Conservation (phyloP, 2,113 vertebrate genomes). For the Crypturellus undulatus region DNA sequence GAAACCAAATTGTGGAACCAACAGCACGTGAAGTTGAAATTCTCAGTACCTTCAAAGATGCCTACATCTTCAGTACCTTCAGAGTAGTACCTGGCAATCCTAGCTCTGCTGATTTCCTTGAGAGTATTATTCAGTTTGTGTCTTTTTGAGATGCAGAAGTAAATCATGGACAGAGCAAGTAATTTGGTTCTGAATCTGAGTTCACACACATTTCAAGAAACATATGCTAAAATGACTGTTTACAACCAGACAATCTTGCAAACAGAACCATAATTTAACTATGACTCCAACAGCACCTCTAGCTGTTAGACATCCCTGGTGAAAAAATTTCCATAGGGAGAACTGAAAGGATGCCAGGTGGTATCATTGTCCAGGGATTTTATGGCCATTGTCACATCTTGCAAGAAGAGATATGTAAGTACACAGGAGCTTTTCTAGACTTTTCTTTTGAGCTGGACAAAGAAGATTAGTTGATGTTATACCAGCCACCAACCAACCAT, state of each 20-base stretch:
- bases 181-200: neutral
- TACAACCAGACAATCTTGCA: neutral
- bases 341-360: fast-evolving
- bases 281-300: neutral
- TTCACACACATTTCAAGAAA: neutral
- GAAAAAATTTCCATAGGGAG: neutral
- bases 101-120: neutral
- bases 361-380: neutral
- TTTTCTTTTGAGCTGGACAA: neutral
- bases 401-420: neutral
- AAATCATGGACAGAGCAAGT: neutral
- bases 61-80: neutral
- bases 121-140: fast-evolving
- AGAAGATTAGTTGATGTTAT: neutral
- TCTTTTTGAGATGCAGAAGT: neutral
- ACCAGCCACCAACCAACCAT: neutral
- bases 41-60: neutral
- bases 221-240: neutral
- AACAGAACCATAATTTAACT: neutral
- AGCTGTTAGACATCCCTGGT: neutral
- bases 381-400: neutral
- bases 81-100: neutral
- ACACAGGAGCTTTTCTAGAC: neutral
- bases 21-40: neutral
- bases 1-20: neutral